Evolutionary conservation across 2,113 vertebrate species (phyloP), one percentile per base, ranked within the genome.

Genomic region (Clupea harengus): DNA sequence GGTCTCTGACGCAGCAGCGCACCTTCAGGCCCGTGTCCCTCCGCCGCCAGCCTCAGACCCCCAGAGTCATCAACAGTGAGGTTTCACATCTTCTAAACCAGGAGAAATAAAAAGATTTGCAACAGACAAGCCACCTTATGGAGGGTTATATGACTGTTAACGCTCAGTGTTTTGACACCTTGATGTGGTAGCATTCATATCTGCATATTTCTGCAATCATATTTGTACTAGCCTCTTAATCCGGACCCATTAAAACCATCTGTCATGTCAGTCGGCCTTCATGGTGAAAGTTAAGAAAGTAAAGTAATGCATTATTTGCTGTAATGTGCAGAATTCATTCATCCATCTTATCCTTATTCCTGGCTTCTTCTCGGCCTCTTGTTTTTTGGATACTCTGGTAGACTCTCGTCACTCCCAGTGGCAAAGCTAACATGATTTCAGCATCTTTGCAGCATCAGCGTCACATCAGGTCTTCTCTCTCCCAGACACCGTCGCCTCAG

Each of bases 1-100:
- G 86, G 88, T 84, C 57, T 20, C 47, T 88, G 17, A 91, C 89
- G 28, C 85, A 75, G 13, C 88, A 90, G 39, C 84, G 84, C 6
- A 89, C 83, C 28, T 90, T 88, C 45, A 88, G 86, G 54, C 82
- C 82, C 9, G 81, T 89, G 64, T 80, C 28, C 6, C 82, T 84
- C 10, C 22, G n/a, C 3, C 80, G 80, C n/a, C 50, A 81, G 2
- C 89, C 87, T 22, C 54, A 47, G 28, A 85, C 78, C 32, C 81
- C 81, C 81, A 81, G 4, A 3, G 45, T 91, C 49, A 81, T 87
- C 49, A 89, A 91, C 54, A 15, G 91, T 89, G 64, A 89, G 89
- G 8, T 10, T 45, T 45, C 17, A 22, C 4, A 10, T 25, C 20
- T 67, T 72, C 2, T 75, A 75, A 32, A 39, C 28, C 39, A n/a